A percentile compares a stretch with the other conserved stretches of the same genome.
These are phyloP conservation scores for Alfaro cultratus DNA, from an alignment of 2,797 vertebrate genomes.

Conservation along the genomic window DNA sequence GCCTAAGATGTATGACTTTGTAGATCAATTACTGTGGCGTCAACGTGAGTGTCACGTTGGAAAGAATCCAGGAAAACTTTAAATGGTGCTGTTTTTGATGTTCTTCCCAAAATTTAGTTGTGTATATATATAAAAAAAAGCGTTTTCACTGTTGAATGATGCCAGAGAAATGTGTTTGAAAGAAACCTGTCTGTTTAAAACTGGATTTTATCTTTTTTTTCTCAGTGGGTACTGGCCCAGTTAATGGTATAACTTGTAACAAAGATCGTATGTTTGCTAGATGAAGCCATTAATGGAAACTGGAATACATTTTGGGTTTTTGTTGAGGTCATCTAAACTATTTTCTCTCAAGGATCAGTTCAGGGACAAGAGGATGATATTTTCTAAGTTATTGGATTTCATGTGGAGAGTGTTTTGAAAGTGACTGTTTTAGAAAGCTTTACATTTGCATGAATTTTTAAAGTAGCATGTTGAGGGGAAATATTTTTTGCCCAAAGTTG, in stretches of 20 bases:
- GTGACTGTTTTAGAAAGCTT: conserved; percentile 74
- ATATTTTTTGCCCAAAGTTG: conserved; percentile 58
- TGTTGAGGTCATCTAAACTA: conserved; percentile 46
- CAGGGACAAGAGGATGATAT: conserved; percentile 71
- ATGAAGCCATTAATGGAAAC: conserved; percentile 35
- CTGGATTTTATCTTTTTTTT: conserved; percentile 41
- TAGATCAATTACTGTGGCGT: conserved; percentile 68
- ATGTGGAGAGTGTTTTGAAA: conserved; percentile 66
- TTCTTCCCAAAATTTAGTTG: conserved; percentile 69
- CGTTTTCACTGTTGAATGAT: conserved; percentile 50
- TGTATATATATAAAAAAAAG: conserved; percentile 30
- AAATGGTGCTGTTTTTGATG: conserved; percentile 79
- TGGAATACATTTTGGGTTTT: conserved; percentile 29
- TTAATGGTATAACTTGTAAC: conserved; percentile 24
- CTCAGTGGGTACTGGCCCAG: conserved; percentile 21
- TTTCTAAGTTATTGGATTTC: conserved; percentile 72
- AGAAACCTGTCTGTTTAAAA: conserved; percentile 43
- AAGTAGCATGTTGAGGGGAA: conserved; percentile 75
- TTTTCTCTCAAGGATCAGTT: conserved; percentile 69
- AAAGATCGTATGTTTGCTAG: conserved; percentile 25
- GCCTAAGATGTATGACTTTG: conserved; percentile 70
- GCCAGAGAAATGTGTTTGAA: conserved; percentile 55
- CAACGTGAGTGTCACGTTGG: conserved; percentile 63
- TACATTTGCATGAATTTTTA: conserved; percentile 81
- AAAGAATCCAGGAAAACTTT: conserved; percentile 71